These are phyloP conservation scores for Bergia sp. DNA, from an alignment of 92 coral and sea anemone genomes.

Conservation along the genomic window DNA sequence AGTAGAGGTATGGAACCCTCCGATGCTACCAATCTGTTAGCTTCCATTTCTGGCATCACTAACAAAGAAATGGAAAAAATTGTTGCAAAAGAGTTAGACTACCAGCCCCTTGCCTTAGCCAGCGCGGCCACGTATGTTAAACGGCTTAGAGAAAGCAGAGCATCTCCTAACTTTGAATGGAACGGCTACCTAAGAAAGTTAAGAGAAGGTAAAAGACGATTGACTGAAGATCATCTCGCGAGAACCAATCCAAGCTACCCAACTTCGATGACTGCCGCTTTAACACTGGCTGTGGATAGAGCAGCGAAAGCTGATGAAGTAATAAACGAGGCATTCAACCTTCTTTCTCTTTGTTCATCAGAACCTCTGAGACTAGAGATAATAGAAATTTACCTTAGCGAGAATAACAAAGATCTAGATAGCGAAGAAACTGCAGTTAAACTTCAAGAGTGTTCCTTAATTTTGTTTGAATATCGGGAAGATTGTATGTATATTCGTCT, in stretches of 20 bases:
- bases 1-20: slow-evolving; percentile 44
- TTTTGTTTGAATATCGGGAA: neutral
- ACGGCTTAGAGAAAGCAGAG: neutral
- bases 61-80: slow-evolving; percentile 13
- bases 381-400: neutral
- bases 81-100: neutral
- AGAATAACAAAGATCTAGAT: neutral
- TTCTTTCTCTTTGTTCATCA: neutral
- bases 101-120: neutral
- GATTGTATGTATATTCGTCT: neutral
- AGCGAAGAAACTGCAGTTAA: neutral
- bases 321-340: neutral
- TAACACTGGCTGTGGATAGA: neutral
- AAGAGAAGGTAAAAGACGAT: neutral
- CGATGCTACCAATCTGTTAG: neutral
- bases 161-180: slow-evolving; percentile 1
- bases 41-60: slow-evolving; percentile 16
- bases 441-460: neutral
- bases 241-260: too few relatives aligned
- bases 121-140: neutral
- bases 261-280: too few relatives aligned
- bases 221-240: neutral
- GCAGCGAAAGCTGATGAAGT: neutral
- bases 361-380: too few relatives aligned
- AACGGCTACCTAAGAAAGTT: neutral